These are phyloP conservation scores for Microhierax caerulescens DNA, from an alignment of 2,797 vertebrate genomes.

Conservation along the genomic window DNA sequence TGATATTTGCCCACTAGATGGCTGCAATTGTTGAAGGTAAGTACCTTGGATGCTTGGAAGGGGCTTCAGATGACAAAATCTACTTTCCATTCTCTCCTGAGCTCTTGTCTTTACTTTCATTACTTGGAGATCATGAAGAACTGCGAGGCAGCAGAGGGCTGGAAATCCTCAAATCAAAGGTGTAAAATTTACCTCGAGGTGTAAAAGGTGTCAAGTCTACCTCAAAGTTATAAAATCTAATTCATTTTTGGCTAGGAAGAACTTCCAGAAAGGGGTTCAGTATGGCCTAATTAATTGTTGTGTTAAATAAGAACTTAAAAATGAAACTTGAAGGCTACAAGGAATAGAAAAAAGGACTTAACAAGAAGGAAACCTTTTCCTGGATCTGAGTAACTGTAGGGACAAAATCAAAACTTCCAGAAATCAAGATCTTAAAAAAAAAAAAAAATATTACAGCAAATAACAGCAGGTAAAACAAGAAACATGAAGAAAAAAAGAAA, in stretches of 20 bases:
- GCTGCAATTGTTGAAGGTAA: slow-evolving; percentile 57
- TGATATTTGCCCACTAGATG: slow-evolving; percentile 59
- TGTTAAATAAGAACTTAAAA: not conserved
- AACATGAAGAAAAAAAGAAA: not conserved
- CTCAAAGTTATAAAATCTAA: not conserved
- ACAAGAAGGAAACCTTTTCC: not conserved
- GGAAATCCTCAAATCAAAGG: not conserved
- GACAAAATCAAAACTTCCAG: not conserved
- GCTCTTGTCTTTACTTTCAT: not conserved
- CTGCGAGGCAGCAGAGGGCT: not conserved
- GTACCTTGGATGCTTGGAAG: not conserved
- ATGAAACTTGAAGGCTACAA: not conserved
- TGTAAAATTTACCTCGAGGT: not conserved
- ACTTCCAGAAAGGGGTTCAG: not conserved
- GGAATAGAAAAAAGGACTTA: not conserved
- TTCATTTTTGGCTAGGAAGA: not conserved
- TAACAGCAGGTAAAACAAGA: not conserved
- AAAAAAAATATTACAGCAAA: not conserved
- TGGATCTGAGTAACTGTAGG: not conserved
- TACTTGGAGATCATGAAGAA: not conserved
- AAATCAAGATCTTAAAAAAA: not conserved
- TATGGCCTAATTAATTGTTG: not conserved
- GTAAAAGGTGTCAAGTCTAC: not conserved
- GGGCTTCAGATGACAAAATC: not conserved
- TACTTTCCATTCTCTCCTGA: not conserved